A percentile compares a stretch with the other conserved stretches of the same genome.
phyloP scores from a whole-genome alignment of 2,888 invertebrate species.

The Diogma glabrata region DNA sequence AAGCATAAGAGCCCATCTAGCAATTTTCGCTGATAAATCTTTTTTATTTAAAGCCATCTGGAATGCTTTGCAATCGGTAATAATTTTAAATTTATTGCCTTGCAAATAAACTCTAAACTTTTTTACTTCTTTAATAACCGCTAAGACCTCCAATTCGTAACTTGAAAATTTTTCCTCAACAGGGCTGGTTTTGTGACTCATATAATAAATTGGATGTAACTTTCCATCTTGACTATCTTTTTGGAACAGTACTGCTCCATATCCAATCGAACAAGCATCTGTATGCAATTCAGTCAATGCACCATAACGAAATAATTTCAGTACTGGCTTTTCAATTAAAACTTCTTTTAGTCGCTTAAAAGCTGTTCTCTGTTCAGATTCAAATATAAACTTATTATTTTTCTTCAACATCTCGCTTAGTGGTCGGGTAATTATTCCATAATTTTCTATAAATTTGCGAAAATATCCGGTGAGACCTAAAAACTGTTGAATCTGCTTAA shows the following conservation, averaged over 20 bases:
- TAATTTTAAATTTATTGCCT: too few species aligned
- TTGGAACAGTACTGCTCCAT: not conserved
- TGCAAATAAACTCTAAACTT: too few species aligned
- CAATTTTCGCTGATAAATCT: too few species aligned
- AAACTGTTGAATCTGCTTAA: not conserved
- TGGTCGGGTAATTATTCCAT: not conserved
- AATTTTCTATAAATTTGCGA: not conserved
- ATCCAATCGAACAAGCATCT: not conserved
- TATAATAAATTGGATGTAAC: not conserved
- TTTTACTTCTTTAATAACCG: too few species aligned
- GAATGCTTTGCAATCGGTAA: too few species aligned
- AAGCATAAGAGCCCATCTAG: too few species aligned
- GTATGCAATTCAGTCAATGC: not conserved
- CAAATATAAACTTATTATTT: not conserved
- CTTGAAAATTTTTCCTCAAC: not conserved
- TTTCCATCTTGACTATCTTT: not conserved
- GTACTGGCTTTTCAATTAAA: not conserved
- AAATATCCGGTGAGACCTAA: not conserved
- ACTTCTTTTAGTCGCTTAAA: not conserved
- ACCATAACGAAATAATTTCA: not conserved
- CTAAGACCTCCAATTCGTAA: not conserved
- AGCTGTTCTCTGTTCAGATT: not conserved
- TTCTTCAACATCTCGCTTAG: not conserved
- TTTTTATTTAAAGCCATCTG: too few species aligned
- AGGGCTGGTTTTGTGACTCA: not conserved